Evolutionary conservation across 2,797 vertebrate genomes (phyloP).

Genomic region (Pantherophis vulpinus): DNA sequence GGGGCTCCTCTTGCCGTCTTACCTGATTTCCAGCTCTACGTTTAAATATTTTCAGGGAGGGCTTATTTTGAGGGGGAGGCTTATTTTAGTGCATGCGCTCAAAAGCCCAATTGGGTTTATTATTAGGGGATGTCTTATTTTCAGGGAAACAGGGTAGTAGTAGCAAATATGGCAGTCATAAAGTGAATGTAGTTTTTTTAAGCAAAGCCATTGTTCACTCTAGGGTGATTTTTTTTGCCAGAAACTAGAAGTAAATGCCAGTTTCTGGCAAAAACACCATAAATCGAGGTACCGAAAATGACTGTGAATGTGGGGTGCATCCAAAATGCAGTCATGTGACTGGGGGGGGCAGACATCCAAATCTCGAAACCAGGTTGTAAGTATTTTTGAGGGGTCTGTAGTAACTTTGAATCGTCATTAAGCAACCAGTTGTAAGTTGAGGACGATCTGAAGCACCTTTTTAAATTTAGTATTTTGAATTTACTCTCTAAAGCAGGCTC

Average conservation of each 20-base stretch:
- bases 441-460: neutral
- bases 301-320: rapidly evolving
- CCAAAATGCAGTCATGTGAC: neutral
- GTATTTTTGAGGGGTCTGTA: neutral
- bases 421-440: neutral
- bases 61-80: too few relatives aligned
- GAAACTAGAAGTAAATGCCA: neutral
- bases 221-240: neutral
- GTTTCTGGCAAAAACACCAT: neutral
- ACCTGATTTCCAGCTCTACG: too few relatives aligned
- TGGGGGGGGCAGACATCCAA: neutral
- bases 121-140: too few relatives aligned
- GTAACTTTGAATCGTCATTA: neutral
- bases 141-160: neutral
- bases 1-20: too few relatives aligned
- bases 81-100: too few relatives aligned
- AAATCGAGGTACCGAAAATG: neutral
- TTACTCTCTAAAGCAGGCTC: neutral
- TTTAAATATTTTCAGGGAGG: too few relatives aligned
- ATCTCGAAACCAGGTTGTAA: neutral
- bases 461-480: neutral
- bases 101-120: too few relatives aligned
- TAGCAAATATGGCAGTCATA: neutral
- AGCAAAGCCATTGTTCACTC: neutral
- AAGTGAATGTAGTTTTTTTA: neutral